Evolutionary conservation across 2,797 vertebrate species (phyloP).

Genomic region (Cynodonichthys magdalenae): DNA sequence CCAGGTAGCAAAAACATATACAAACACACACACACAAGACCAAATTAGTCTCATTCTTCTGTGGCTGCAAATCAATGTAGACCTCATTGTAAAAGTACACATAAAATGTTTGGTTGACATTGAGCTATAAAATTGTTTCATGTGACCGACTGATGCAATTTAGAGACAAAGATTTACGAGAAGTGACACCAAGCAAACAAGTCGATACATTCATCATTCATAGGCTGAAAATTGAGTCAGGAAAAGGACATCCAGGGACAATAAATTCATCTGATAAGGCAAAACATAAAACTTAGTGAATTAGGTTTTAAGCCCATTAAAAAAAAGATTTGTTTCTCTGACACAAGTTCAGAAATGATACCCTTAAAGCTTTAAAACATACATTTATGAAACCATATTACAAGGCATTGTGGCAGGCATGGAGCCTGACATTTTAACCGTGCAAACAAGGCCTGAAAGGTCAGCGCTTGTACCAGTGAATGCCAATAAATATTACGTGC

Average conservation of each 20-base stretch:
- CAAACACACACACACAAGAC: neutral
- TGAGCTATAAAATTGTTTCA: slow-evolving; percentile 49
- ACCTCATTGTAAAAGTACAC: slow-evolving; percentile 30
- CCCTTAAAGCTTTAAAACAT: slow-evolving; percentile 41
- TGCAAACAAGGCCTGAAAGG: slow-evolving; percentile 70
- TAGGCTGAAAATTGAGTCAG: slow-evolving; percentile 42
- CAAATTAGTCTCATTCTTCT: slow-evolving; percentile 42
- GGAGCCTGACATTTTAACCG: slow-evolving; percentile 71
- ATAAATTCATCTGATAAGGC: slow-evolving; percentile 40
- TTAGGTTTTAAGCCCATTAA: slow-evolving; percentile 24
- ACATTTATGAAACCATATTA: slow-evolving; percentile 52
- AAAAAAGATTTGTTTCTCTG: slow-evolving; percentile 22
- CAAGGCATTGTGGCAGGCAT: slow-evolving; percentile 51
- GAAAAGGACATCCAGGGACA: slow-evolving; percentile 47
- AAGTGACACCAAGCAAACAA: slow-evolving; percentile 57
- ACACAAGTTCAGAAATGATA: slow-evolving; percentile 34
- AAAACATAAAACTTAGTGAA: slow-evolving; percentile 17
- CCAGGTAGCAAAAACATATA: no score
- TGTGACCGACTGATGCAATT: slow-evolving; percentile 64
- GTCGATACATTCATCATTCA: slow-evolving; percentile 61
- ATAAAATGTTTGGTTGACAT: slow-evolving; percentile 47
- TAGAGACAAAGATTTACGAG: slow-evolving; percentile 59
- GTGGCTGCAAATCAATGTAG: slow-evolving; percentile 28
- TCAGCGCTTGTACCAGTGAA: slow-evolving; percentile 62
- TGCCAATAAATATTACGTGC: slow-evolving; percentile 68